These are phyloP conservation scores for Uropetala carovei DNA, from an alignment of 2,888 invertebrate species.

Conservation along the genomic window DNA sequence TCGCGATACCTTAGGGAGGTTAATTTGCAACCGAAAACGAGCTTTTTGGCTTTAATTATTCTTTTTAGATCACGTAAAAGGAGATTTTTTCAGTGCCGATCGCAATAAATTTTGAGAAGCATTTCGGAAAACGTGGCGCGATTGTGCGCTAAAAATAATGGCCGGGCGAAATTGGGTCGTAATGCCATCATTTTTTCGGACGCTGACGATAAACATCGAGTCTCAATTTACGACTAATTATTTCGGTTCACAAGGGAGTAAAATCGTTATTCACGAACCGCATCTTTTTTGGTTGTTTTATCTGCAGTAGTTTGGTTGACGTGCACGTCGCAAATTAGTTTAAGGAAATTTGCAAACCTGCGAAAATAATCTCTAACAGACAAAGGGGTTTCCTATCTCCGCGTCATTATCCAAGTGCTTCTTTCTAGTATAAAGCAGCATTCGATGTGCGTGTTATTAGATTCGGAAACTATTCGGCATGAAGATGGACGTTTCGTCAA, in stretches of 20 bases:
- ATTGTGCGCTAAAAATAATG: background rate
- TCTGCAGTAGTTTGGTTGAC: too few species aligned
- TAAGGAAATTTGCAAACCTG: too few species aligned
- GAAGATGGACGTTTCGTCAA: too few species aligned
- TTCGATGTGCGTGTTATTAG: too few species aligned
- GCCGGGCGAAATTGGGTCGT: background rate
- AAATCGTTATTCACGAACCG: background rate
- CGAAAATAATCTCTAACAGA: too few species aligned
- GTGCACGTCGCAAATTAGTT: too few species aligned
- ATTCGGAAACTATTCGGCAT: too few species aligned
- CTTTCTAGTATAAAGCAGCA: too few species aligned
- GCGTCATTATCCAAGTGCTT: too few species aligned
- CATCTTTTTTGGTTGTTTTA: too few species aligned
- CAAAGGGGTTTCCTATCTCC: too few species aligned
- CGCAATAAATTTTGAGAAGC: background rate
- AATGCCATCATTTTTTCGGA: background rate
- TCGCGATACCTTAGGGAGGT: background rate
- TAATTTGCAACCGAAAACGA: background rate
- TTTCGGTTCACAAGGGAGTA: background rate
- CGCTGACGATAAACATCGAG: background rate
- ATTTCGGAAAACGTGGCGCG: background rate
- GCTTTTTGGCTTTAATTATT: background rate
- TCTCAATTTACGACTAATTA: background rate
- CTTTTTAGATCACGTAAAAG: background rate
- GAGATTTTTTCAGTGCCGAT: background rate